A percentile compares a stretch with the other conserved stretches of the same genome.
These are phyloP conservation scores for Synanthedon formicaeformis DNA, from an alignment of 2,888 invertebrate species.

Conservation along the genomic window DNA sequence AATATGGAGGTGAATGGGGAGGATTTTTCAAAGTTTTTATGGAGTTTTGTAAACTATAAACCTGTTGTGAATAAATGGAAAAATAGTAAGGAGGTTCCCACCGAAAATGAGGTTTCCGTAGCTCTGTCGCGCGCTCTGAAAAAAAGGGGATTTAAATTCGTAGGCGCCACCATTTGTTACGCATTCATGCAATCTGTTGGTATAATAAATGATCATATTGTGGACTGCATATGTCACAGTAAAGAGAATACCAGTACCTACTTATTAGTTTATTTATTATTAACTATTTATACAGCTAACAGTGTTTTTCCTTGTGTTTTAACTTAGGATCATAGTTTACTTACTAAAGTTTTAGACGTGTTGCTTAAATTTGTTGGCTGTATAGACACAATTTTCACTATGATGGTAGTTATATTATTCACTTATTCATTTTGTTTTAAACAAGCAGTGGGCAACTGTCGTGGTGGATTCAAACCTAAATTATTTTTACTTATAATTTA, in stretches of 20 bases:
- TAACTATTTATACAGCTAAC: no score
- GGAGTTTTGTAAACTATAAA: conserved; percentile 42
- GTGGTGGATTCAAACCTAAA: no score
- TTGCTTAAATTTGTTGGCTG: no score
- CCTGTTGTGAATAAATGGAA: conserved; percentile 41
- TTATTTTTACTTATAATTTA: no score
- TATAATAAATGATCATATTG: conserved; percentile 48
- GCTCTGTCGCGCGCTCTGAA: conserved; percentile 41
- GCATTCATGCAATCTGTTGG: conserved; percentile 64
- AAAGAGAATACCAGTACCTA: not conserved
- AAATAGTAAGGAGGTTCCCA: conserved; percentile 31
- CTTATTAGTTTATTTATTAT: no score
- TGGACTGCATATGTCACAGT: conserved; percentile 23
- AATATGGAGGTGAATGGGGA: conserved; percentile 37
- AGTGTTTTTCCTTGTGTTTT: no score
- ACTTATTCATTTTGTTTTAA: no score
- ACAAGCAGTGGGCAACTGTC: no score
- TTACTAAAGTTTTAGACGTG: no score
- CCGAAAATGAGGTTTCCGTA: conserved; percentile 28
- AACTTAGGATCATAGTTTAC: no score
- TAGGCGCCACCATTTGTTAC: conserved; percentile 52
- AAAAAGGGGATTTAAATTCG: conserved; percentile 45
- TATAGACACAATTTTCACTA: no score
- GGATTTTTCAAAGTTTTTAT: conserved; percentile 42
- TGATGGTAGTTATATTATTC: no score